Evolutionary conservation across 2,113 vertebrate species (phyloP), one percentile per base, ranked within the genome.

Genomic region (Pygathrix nemaeus): DNA sequence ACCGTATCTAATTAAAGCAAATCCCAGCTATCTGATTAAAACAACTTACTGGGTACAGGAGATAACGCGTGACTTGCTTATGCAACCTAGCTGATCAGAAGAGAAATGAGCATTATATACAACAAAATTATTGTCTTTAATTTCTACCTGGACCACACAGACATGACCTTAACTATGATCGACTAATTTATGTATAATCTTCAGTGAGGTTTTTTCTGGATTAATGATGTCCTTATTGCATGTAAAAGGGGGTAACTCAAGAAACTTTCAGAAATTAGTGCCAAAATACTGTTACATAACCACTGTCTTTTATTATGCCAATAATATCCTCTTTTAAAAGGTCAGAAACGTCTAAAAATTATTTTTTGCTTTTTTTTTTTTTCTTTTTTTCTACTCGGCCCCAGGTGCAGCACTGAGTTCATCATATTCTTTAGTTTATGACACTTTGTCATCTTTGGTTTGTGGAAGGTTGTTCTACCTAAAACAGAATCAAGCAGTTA

Each of bases 251-350:
- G n/a, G 0, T 35, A 85, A 90, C 7, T 52, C 75, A 59, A 85
- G 70, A 90, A 52, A 80, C 30, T 59, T 95, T 81, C 21, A 91
- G 95, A 96, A 93, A 92, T 96, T 96, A 96, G 64, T 73, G 66
- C 57, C 8, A 90, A 68, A 95, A 85, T 55, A 83, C 20, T 78
- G 64, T 75, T 66, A 61, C 10, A 59, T 86, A 95, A 30, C 40
- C 27, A 82, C 38, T 32, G 7, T 43, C 55, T 95, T 96, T 96
- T 87, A 93, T 92, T 83, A 72, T 3, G 84, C 70, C 76, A 78
- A 96, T 96, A 97, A 94, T 96, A 96, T 64, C 72, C 57, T 94
- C 78, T 92, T 96, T 88, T 90, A 95, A 96, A 97, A 81, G 88
- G 57, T 92, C 80, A 92, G 38, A 87, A 96, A 96, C 23, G 95